A percentile compares a stretch with the other conserved stretches of the same genome.
phyloP scores from a whole-genome alignment of 2,113 vertebrate genomes.

The Pelmatolapia mariae region DNA sequence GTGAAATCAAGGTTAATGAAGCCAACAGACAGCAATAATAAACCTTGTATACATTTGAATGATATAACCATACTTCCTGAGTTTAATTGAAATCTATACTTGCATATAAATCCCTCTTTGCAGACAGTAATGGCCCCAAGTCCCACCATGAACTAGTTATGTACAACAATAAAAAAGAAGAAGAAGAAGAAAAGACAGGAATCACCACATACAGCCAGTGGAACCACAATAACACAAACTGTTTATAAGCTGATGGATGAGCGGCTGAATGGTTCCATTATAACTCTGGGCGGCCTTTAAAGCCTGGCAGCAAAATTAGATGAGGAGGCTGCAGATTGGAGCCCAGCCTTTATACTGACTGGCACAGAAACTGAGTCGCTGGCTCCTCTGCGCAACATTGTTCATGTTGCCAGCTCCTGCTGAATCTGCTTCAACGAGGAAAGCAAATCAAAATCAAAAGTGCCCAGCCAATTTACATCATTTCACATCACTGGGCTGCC shows the following conservation, averaged over 20 bases:
- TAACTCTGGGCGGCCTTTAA: slow-evolving; percentile 36
- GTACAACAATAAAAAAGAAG: neutral
- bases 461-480: neutral
- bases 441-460: slow-evolving; percentile 6
- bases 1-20: neutral
- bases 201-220: neutral
- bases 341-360: slow-evolving; percentile 36
- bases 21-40: neutral
- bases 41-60: neutral
- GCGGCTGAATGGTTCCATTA: slow-evolving; percentile 33
- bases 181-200: neutral
- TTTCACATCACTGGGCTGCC: neutral
- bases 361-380: slow-evolving; percentile 27
- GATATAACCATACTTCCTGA: neutral
- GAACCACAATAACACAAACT: slow-evolving; percentile 20
- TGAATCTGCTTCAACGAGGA: slow-evolving; percentile 31
- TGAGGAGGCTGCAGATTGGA: slow-evolving; percentile 38
- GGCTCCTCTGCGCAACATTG: slow-evolving; percentile 17
- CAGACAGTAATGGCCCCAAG: neutral
- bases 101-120: neutral
- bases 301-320: slow-evolving; percentile 41
- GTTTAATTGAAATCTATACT: neutral
- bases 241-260: slow-evolving; percentile 41
- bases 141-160: neutral
- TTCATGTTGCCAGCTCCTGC: slow-evolving; percentile 35